phyloP scores from a whole-genome alignment of 2,888 invertebrate species.

The Synergus japonicus region DNA sequence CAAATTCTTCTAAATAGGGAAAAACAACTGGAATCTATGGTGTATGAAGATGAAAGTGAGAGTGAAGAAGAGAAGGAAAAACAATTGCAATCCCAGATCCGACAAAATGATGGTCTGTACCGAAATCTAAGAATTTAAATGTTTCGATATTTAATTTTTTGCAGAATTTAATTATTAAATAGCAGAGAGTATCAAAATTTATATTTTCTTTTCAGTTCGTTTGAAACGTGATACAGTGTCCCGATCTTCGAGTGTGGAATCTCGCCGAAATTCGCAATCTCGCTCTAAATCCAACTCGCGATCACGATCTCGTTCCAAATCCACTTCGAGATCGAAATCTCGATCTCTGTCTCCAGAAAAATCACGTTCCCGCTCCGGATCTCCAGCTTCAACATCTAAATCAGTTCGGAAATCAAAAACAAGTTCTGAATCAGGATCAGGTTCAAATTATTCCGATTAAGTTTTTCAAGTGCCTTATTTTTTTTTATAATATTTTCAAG shows the following conservation, averaged over 20 bases:
- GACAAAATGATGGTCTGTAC: constrained; percentile 5
- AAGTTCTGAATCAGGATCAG: constrained; percentile 66
- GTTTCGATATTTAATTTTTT: not conserved
- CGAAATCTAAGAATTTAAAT: not conserved
- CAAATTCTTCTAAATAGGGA: constrained; percentile 89
- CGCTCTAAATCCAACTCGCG: not conserved
- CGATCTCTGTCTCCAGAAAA: constrained; percentile 66
- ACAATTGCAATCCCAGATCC: constrained; percentile 71
- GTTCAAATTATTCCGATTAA: constrained; percentile 44
- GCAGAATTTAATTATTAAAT: not conserved
- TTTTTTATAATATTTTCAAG: not conserved
- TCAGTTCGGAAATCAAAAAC: constrained; percentile 69
- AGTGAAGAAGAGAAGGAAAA: constrained; percentile 80
- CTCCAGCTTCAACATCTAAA: constrained; percentile 48
- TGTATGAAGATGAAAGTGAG: constrained; percentile 79
- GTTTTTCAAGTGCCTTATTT: not conserved
- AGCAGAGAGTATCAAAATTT: constrained; percentile 9
- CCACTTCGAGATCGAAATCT: constrained; percentile 3
- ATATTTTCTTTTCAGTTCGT: constrained; percentile 63
- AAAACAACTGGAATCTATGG: constrained; percentile 89
- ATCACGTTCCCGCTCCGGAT: constrained; percentile 64
- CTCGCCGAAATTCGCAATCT: not conserved
- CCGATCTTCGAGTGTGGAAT: constrained; percentile 54
- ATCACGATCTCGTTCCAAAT: not conserved
- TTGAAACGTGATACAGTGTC: constrained; percentile 75